Conservation (phyloP, 2,113 vertebrate genomes). For the Larimichthys polyactis region DNA sequence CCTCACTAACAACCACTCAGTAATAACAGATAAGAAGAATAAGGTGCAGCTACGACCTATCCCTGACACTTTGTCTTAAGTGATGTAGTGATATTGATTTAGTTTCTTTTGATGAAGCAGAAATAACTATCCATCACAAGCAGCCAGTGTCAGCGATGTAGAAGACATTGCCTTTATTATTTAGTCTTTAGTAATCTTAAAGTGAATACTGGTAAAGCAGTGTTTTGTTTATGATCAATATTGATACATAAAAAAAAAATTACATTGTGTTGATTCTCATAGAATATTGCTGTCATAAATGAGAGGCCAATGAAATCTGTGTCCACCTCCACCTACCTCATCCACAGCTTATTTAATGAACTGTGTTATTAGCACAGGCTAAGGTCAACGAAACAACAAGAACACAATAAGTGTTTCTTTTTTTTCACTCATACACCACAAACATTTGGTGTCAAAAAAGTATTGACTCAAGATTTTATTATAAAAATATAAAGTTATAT, state of each 20-base stretch:
- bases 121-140: neutral
- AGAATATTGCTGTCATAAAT: neutral
- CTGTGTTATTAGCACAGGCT: neutral
- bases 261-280: neutral
- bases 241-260: neutral
- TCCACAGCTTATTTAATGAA: too few relatives aligned
- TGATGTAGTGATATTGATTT: neutral
- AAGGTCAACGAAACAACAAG: neutral
- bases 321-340: too few relatives aligned
- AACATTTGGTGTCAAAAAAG: too few relatives aligned
- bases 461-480: too few relatives aligned
- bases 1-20: slow-evolving; percentile 54
- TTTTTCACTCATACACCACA: too few relatives aligned
- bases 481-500: too few relatives aligned
- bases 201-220: neutral
- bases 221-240: neutral
- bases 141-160: neutral
- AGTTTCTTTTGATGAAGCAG: neutral
- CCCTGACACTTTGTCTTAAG: neutral
- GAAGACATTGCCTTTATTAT: neutral
- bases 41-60: neutral
- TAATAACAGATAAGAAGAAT: slow-evolving; percentile 57
- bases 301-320: neutral
- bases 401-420: too few relatives aligned
- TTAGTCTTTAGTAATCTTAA: neutral